These are phyloP conservation scores for Tipula lateralis DNA, from an alignment of 2,888 invertebrate genomes.

Conservation along the genomic window DNA sequence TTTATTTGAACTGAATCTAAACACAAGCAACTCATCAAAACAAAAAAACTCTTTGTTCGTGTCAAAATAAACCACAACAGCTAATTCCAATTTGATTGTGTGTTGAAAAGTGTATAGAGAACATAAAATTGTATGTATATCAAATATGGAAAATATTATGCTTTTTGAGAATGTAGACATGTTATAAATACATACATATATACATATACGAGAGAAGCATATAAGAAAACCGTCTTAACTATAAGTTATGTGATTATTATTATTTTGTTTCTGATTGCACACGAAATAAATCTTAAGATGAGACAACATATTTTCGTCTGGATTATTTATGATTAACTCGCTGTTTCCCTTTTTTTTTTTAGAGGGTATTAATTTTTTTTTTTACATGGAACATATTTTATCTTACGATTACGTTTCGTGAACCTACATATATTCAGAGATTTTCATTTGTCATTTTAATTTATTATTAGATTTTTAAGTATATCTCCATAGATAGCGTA, in stretches of 20 bases:
- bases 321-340: slow-evolving; percentile 9
- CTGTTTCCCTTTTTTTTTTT: neutral
- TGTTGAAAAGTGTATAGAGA: neutral
- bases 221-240: neutral
- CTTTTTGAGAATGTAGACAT: neutral
- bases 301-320: slow-evolving; percentile 1
- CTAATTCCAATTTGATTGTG: neutral
- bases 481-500: neutral
- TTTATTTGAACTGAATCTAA: neutral
- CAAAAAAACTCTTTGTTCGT: neutral
- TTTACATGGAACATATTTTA: neutral
- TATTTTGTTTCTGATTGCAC: slow-evolving; percentile 1
- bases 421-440: neutral
- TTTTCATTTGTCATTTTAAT: neutral
- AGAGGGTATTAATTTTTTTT: neutral
- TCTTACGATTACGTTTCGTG: neutral
- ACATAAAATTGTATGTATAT: neutral
- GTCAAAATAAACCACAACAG: neutral
- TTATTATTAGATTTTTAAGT: neutral
- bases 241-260: slow-evolving; percentile 19
- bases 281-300: slow-evolving; percentile 11
- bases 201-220: neutral
- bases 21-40: neutral
- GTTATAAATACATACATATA: neutral
- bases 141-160: neutral